Evolutionary conservation across 2,888 invertebrate species (phyloP).

Genomic region (Trichogramma dendrolimi): DNA sequence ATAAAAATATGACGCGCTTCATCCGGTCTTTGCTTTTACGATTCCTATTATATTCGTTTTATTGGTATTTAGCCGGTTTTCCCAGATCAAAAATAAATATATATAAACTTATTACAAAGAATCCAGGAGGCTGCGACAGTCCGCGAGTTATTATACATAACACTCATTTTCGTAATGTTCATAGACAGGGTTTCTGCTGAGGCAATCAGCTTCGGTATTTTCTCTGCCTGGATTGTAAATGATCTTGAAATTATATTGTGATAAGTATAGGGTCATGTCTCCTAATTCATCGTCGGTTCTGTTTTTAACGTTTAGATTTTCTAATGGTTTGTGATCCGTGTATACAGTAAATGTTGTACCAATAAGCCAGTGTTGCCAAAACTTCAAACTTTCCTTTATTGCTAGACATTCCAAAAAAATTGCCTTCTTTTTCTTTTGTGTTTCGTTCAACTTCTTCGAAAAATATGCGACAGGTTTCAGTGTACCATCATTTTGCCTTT

Average conservation of each 20-base stretch:
- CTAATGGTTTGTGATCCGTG: constrained; percentile 32
- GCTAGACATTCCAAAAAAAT: constrained; percentile 34
- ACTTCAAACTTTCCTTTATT: constrained; percentile 34
- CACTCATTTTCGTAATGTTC: constrained; percentile 27
- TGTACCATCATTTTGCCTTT: constrained; percentile 27
- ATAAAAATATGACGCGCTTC: no score
- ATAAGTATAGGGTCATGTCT: constrained; percentile 32
- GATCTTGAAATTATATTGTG: constrained; percentile 35
- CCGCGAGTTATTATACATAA: no score
- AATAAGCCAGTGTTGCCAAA: constrained; percentile 33
- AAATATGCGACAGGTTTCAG: constrained; percentile 30
- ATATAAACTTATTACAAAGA: no score
- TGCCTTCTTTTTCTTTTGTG: constrained; percentile 27
- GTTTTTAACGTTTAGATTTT: constrained; percentile 34
- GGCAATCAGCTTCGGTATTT: constrained; percentile 31
- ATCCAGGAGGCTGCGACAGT: no score
- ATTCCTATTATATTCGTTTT: no score
- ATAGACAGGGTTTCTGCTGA: constrained; percentile 34
- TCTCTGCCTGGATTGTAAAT: constrained; percentile 33
- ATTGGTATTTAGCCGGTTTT: no score
- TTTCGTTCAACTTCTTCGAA: constrained; percentile 27
- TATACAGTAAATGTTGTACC: constrained; percentile 19
- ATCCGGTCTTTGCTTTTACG: no score
- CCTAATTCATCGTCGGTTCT: constrained; percentile 36
- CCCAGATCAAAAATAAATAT: no score